Evolutionary conservation across 2,888 invertebrate species (phyloP), one percentile per base, ranked within the genome.

Genomic region (Mythimna impura): DNA sequence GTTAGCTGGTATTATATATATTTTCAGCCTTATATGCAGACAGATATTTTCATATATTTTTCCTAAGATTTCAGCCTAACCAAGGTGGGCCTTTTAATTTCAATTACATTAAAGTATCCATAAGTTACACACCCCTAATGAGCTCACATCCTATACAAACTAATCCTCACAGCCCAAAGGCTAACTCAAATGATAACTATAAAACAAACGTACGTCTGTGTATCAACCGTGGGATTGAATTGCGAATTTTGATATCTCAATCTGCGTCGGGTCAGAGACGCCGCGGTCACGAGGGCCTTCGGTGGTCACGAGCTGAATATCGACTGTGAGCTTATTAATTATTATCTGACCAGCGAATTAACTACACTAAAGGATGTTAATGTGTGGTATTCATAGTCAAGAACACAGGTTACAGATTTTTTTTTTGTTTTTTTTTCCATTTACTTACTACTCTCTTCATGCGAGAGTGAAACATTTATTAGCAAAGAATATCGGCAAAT

Each of bases 201-300:
- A 95, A 94, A 94, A 93, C 94, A 94, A 93, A 93, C 88, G 88
- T 78, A 61, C 40, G 61, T 40, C 40, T 40, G 76, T 77, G 88
- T 87, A 90, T 90, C 91, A 93, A 47, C 88, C 89, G 92, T 91
- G 90, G 92, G 93, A 94, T 93, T 93, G 92, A 93, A 92, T 91
- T 91, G 94, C 93, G 91, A 94, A 94, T 94, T 94, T 94, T 95
- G 96, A 96, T 96, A 96, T 96, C 96, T 96, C 96, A 96, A 96
- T 96, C 95, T 93, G 89, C 75, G 85, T 76, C 79, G 91, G 94
- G 95, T 95, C 95, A 95, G 94, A 95, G 93, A 92, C 78, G 92
- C 96, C 96, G 96, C 94, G 91, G 91, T 96, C 96, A 96, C 96
- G 96, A 96, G 93, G 92, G 95, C 96, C 96, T 92, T 94, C 94